Evolutionary conservation across 2,797 vertebrate genomes (phyloP), one percentile per base, ranked within the genome.

Genomic region (Cryptoprocta ferox): DNA sequence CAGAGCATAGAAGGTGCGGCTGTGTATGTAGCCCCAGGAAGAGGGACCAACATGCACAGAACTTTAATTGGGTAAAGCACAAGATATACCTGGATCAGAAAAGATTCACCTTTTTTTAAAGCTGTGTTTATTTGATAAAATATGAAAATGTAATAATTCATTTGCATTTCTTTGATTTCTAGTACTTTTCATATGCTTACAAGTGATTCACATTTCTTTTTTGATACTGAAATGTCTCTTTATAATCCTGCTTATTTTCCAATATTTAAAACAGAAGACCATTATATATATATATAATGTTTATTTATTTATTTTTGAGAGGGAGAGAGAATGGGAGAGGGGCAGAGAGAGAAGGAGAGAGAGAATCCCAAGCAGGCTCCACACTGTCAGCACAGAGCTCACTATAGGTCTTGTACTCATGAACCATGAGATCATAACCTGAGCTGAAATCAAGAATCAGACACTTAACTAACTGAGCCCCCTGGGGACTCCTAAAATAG

Each of bases 1-100:
- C 0, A 2, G 18, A 61, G 19, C 50, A n/a, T 13, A 10, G 39
- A 61, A 21, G 13, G 2, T 42, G 1, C 0, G 65, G 3, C 13
- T 53, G 26, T 2, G 18, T 8, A 21, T 16, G 21, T 6, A 14
- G 19, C 39, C 35, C n/a, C 13, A 16, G 37, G 18, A 32, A 80
- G 39, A 71, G 26, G 42, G 10, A 61, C 2, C 6, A 45, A 26
- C 4, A 37, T 0, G 1, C 24, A 10, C 9, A 59, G 37, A 68
- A 39, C n/a, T 78, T n/a, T 59, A 37, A 32, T 2, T 61, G 5
- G 24, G 39, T 78, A 78, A 21, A 90, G 32, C 9, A 18, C 0
- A 5, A 11, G 26, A 12, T 19, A n/a, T 24, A 66, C 19, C 14
- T 14, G 9, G 18, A 48, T 45, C 18, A 68, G 30, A 48, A 90